Evolutionary conservation across 2,113 vertebrate species (phyloP), one percentile per base, ranked within the genome.

Genomic region (Camelus bactrianus): DNA sequence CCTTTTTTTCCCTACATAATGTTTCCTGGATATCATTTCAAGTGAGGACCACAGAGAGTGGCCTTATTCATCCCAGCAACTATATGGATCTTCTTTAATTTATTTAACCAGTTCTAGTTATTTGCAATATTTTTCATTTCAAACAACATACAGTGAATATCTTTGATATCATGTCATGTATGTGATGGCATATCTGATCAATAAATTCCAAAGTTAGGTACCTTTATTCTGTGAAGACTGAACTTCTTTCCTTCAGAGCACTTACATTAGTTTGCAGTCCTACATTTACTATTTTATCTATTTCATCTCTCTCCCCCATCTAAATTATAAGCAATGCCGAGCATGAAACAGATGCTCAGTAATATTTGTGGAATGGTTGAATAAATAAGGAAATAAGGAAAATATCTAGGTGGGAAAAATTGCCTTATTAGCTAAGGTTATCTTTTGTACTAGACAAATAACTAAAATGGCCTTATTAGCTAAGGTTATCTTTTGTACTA

Each of bases 181-280:
- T 82, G 22, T 58, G 28, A 83, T 92, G 85, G 32, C 87, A 11
- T 96, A 87, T 65, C 62, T 94, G 14, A 93, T 83, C 38, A 83
- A 38, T 93, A 84, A 94, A 94, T 91, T 95, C 62, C 42, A 84
- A 62, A 64, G 73, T 93, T 96, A 91, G 30, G 16, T 93, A 83
- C 30, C 38, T 95, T 94, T 95, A 87, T 79, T 96, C 69, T 89
- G 8, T 48, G 62, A 89, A 94, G n/a, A 38, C 52, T 80, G 77
- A 28, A 38, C 58, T 80, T 58, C 52, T 91, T 95, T 85, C 52
- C 58, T 93, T 94, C 72, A 88, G 76, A 89, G 30, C n/a, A 93
- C 52, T 91, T 93, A 67, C 0, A 42, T 89, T 86, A 60, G n/a
- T 83, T 89, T 94, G 26, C 22, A 73, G 3, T 89, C 14, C 46